These are phyloP conservation scores for Siniperca scherzeri DNA, from an alignment of 2,797 vertebrate species.

Conservation along the genomic window DNA sequence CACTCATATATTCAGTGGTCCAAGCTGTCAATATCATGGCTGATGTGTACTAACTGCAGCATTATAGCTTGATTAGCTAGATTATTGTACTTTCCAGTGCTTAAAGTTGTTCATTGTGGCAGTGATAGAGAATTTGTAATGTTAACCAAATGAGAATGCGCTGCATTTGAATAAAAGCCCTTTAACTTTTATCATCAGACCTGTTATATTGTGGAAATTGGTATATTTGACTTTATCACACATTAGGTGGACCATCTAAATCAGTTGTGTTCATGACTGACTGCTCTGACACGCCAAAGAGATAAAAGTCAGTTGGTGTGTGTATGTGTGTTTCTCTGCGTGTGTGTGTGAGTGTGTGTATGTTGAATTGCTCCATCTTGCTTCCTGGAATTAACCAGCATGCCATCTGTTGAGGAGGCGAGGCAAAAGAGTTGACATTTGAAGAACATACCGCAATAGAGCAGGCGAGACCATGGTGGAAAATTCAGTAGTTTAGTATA, in stretches of 20 bases:
- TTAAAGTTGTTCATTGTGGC: not conserved
- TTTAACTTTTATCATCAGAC: not conserved
- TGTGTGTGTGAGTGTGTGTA: slow-evolving; percentile 18
- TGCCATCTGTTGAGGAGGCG: slow-evolving; percentile 75
- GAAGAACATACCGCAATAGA: slow-evolving; percentile 48
- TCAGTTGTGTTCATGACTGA: slow-evolving; percentile 16
- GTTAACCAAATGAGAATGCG: not conserved
- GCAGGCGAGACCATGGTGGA: slow-evolving; percentile 17
- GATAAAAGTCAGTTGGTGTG: slow-evolving; percentile 32
- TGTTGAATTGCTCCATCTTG: slow-evolving; percentile 40
- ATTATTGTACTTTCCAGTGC: not conserved
- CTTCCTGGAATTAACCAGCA: slow-evolving; percentile 59
- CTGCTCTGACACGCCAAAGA: slow-evolving; percentile 17
- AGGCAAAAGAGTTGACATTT: slow-evolving; percentile 60
- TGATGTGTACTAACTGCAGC: not conserved
- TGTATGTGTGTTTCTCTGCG: not conserved
- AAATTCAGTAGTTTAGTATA: not conserved
- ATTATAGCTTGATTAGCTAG: not conserved
- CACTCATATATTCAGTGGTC: slow-evolving; percentile 26
- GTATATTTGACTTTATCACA: slow-evolving; percentile 3
- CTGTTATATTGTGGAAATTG: not conserved
- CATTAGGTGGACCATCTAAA: not conserved
- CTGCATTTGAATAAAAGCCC: not conserved
- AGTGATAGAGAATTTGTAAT: not conserved
- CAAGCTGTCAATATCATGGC: slow-evolving; percentile 27